A percentile compares a stretch with the other conserved stretches of the same genome.
Evolutionary conservation across 2,797 vertebrate genomes (phyloP).

Genomic region (Emys orbicularis): DNA sequence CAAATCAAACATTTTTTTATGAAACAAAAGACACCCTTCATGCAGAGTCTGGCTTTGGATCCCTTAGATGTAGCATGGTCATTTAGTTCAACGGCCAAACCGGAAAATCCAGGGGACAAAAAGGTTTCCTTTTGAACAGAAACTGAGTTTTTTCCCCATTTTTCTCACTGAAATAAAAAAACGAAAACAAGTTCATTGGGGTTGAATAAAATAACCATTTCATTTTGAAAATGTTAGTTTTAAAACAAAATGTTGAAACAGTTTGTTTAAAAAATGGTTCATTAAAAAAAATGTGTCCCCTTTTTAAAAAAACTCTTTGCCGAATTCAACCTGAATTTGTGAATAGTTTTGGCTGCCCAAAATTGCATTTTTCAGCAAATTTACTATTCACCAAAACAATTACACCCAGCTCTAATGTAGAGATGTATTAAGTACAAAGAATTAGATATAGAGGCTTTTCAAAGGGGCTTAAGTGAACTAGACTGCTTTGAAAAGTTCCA

Average conservation of each 20-base stretch:
- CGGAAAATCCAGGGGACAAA: not conserved
- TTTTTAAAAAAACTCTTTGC: not conserved
- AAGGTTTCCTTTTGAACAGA: not conserved
- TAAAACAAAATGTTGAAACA: not conserved
- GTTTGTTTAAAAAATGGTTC: too few species aligned
- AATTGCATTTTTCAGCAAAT: not conserved
- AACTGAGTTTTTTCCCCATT: not conserved
- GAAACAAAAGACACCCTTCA: not conserved
- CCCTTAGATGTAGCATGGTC: not conserved
- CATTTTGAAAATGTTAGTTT: not conserved
- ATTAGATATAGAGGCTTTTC: not conserved
- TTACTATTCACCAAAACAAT: not conserved
- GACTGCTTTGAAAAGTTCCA: not conserved
- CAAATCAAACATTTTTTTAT: not conserved
- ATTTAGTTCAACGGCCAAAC: not conserved
- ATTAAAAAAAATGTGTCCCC: not conserved
- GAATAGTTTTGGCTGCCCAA: not conserved
- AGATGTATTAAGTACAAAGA: not conserved
- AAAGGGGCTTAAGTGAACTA: not conserved
- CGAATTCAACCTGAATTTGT: not conserved
- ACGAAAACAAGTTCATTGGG: not conserved
- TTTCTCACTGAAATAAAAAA: not conserved
- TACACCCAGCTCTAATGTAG: not conserved
- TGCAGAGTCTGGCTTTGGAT: not conserved
- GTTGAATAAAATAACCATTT: not conserved